Evolutionary conservation across 64 coral and sea anemone species (phyloP).

Genomic region (Hydrozoanthus tunicans): DNA sequence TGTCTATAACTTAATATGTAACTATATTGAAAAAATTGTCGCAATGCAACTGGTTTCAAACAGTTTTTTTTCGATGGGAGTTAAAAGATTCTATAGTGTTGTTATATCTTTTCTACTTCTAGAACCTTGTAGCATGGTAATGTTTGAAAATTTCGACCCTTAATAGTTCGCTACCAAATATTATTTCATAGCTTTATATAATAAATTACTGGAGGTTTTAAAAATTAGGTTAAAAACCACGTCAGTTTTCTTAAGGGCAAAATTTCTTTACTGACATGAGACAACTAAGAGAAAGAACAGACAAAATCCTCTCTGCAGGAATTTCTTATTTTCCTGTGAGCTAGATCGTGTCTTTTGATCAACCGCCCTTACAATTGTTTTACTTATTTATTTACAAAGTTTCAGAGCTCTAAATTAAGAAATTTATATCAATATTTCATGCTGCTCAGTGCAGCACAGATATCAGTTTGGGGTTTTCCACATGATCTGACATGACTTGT

Average conservation of each 20-base stretch:
- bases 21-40: conserved; percentile 65
- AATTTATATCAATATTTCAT: conserved; percentile 16
- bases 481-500: background rate
- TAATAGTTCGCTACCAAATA: background rate
- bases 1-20: conserved; percentile 88
- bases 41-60: conserved; percentile 11
- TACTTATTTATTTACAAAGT: conserved; percentile 34
- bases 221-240: background rate
- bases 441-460: background rate
- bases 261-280: background rate
- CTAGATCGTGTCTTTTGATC: background rate
- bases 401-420: conserved; percentile 15
- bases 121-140: background rate
- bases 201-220: background rate
- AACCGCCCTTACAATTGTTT: background rate
- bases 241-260: background rate
- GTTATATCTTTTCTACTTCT: background rate
- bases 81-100: background rate
- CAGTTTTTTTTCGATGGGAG: conserved; percentile 23
- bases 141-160: background rate
- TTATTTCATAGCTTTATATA: background rate
- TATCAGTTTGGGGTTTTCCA: background rate
- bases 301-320: background rate
- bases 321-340: background rate
- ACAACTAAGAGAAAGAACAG: background rate